Conservation (phyloP, 2,113 vertebrate genomes). For the Jacana jacana region DNA sequence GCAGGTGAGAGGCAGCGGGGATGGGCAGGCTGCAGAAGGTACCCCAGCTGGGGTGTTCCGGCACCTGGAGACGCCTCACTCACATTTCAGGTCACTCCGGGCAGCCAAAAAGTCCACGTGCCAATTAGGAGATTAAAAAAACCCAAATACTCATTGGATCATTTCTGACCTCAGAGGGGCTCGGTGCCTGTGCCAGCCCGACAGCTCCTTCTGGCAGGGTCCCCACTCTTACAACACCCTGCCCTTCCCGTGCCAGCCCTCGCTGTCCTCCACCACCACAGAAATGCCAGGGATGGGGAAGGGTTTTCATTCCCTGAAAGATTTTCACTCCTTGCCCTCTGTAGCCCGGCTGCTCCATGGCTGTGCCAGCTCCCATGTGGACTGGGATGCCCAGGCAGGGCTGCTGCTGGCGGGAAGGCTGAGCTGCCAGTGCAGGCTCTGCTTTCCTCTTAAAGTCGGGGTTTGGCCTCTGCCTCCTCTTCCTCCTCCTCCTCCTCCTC, state of each 20-base stretch:
- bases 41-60: neutral
- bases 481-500: neutral
- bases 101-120: neutral
- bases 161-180: neutral
- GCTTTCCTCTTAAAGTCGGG: neutral
- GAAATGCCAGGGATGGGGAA: neutral
- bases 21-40: neutral
- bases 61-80: neutral
- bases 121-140: neutral
- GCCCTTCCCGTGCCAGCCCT: neutral
- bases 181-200: neutral
- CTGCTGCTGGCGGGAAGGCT: neutral
- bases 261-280: neutral
- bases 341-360: accelerated
- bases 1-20: neutral
- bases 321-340: neutral
- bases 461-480: neutral
- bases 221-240: neutral
- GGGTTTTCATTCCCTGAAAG: neutral
- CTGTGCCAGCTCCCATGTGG: accelerated
- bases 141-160: neutral
- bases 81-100: neutral
- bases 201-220: neutral
- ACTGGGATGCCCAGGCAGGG: neutral
- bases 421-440: neutral